Evolutionary conservation across 2,797 vertebrate species (phyloP).

Genomic region (Rhinichthys osculus): DNA sequence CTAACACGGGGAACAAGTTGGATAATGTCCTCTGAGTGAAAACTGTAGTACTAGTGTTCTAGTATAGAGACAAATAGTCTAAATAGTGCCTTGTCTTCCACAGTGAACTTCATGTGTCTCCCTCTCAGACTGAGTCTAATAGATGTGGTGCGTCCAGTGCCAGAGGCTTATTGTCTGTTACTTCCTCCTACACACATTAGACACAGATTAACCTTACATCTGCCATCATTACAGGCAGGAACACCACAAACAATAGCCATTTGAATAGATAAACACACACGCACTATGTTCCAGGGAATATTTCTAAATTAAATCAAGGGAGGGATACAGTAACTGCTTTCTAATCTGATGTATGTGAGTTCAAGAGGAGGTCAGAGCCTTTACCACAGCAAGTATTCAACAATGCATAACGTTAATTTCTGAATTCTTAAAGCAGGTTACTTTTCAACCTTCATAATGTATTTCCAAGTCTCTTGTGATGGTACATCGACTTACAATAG

Average conservation of each 20-base stretch:
- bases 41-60: neutral
- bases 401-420: neutral
- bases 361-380: conserved; percentile 70
- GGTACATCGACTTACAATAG: too few species aligned
- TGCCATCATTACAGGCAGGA: conserved; percentile 73
- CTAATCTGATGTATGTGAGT: conserved; percentile 58
- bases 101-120: neutral
- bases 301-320: conserved; percentile 73
- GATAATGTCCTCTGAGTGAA: neutral
- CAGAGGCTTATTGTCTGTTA: conserved; percentile 70
- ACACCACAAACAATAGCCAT: conserved; percentile 62
- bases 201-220: conserved; percentile 75
- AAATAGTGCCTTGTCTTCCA: conserved; percentile 27
- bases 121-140: conserved; percentile 64
- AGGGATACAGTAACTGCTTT: conserved; percentile 36
- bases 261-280: conserved; percentile 5
- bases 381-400: neutral
- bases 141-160: conserved; percentile 59
- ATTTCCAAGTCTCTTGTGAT: too few species aligned
- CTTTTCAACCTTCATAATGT: too few species aligned
- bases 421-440: neutral
- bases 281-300: conserved; percentile 60
- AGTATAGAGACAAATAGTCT: neutral
- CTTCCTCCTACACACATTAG: conserved; percentile 72
- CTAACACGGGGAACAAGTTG: neutral